Base-by-base conservation (phyloP, 2,113 vertebrate genomes). In the Coregonus clupeaformis region DNA sequence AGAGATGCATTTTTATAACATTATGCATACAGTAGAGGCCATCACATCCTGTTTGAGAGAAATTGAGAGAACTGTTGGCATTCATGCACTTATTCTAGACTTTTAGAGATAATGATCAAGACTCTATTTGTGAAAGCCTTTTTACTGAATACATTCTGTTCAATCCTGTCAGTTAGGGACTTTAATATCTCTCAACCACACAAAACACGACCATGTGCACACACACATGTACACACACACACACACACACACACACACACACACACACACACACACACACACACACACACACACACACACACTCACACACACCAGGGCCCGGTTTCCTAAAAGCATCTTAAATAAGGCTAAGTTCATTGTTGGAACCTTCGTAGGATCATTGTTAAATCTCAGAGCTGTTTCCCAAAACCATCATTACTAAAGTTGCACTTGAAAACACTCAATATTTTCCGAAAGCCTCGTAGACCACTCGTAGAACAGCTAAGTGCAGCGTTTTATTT, bases 181-280 rank as follows among this genome's bases (percentile, higher is more conserved):
- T 62, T 22, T 62, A 24, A n/a, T 62, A 25, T 25, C 52, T 20
- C 52, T 55, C 52, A 55, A 18, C 18, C 52, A 20, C 13, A 20
- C 22, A 22, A n/a, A 62, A 62, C 60, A 62, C 22, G 22, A 24
- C n/a, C 69, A 45, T 59, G 27, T n/a, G 42, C 9, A 2, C 64
- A 77, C 65, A 62, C 24, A 55, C n/a, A 72, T 59, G 78, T 75
- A 20, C 20, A 20, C 75, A 11, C 36, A 62, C 45, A 32, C 6
- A 4, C 7, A 2, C 63, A 77, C 64, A 62, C 24, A 55, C n/a
- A 72, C 63, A 79, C 76, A 20, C 20, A 20, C 75, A 11, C 36
- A 62, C 45, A 32, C 6, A 4, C 29, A 2, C 64, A 66, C 64
- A 14, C 6, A 4, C 24, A 32, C 64, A 66, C 9, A 49, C 42